Evolutionary conservation across 2,797 vertebrate genomes (phyloP).

Genomic region (Leuciscus waleckii): DNA sequence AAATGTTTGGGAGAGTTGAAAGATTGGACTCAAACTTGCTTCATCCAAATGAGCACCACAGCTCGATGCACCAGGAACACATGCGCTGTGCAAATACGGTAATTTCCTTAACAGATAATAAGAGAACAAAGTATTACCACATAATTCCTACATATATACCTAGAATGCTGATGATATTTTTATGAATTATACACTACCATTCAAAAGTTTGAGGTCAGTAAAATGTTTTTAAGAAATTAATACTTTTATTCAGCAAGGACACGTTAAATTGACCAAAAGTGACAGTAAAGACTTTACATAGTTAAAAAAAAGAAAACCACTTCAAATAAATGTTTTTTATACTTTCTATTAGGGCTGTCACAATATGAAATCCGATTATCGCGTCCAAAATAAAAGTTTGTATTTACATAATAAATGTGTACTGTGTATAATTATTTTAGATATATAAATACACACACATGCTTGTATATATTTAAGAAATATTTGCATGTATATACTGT

Average conservation of each 20-base stretch:
- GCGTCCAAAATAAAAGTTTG: too few relatives aligned
- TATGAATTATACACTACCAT: background rate
- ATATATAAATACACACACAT: too few relatives aligned
- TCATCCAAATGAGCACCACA: background rate
- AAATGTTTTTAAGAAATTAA: background rate
- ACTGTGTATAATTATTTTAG: too few relatives aligned
- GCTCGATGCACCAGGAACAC: background rate
- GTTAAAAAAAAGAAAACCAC: background rate
- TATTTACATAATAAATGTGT: too few relatives aligned
- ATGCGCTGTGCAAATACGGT: background rate
- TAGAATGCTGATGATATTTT: background rate
- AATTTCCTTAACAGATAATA: background rate
- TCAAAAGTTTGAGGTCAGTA: background rate
- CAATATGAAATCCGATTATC: too few relatives aligned
- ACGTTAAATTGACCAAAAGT: background rate
- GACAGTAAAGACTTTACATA: background rate
- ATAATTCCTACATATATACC: background rate
- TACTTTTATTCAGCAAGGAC: background rate
- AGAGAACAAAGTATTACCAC: background rate
- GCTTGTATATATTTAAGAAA: too few relatives aligned
- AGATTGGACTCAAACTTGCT: background rate
- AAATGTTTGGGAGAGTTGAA: background rate
- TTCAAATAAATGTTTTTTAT: background rate
- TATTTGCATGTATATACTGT: too few relatives aligned
- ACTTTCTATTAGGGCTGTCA: background rate